phyloP scores from a whole-genome alignment of 92 coral and sea anemone genomes.

The Blastomussa wellsi region DNA sequence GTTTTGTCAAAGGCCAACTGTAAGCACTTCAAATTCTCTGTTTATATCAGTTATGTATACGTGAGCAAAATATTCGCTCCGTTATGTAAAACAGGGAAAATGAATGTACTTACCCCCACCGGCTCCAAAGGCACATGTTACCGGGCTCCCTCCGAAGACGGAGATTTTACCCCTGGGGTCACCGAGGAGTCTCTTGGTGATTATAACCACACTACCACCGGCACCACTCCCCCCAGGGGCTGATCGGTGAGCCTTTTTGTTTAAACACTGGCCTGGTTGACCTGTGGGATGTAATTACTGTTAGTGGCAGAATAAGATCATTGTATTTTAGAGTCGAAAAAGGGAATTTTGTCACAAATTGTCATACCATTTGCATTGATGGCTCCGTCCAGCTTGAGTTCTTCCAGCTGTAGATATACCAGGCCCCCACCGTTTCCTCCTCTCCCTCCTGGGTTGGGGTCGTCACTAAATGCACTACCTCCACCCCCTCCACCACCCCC shows the following conservation, averaged over 20 bases:
- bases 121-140: slow-evolving; percentile 50
- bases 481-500: slow-evolving; percentile 80
- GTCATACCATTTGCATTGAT: slow-evolving; percentile 13
- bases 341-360: background rate
- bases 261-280: slow-evolving; percentile 34
- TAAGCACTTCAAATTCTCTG: no score
- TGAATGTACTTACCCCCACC: slow-evolving; percentile 47
- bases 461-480: slow-evolving; percentile 48
- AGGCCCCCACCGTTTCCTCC: slow-evolving; percentile 75
- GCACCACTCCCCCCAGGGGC: slow-evolving; percentile 75
- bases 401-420: slow-evolving; percentile 51
- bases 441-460: slow-evolving; percentile 44
- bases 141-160: slow-evolving; percentile 44
- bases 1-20: no score
- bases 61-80: no score
- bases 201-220: slow-evolving; percentile 67
- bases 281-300: no score
- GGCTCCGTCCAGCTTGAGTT: slow-evolving; percentile 47
- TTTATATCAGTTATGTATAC: no score
- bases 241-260: slow-evolving; percentile 32
- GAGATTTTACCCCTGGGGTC: slow-evolving; percentile 39
- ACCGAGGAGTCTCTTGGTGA: slow-evolving; percentile 26
- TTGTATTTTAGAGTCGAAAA: background rate
- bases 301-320: background rate
- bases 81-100: no score